phyloP scores from a whole-genome alignment of 1,140 invertebrate species.

The Drosophila carrolli region DNA sequence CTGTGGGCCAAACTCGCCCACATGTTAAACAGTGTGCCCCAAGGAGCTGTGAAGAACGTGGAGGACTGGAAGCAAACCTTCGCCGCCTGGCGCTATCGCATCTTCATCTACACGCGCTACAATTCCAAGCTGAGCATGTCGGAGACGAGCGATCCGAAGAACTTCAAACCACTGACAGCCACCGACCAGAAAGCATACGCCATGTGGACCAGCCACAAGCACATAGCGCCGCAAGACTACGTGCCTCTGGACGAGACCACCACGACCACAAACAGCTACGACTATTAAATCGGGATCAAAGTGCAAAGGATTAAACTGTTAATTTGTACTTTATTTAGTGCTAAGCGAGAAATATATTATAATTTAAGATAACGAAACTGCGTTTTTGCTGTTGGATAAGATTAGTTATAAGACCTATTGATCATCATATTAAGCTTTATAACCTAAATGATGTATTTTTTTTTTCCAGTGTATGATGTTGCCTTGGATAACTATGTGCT shows the following conservation, averaged over 20 bases:
- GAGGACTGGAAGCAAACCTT: too few relatives aligned
- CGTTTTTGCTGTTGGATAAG: slow-evolving; percentile 7
- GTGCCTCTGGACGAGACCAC: slow-evolving; percentile 69
- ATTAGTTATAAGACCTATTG: slow-evolving; percentile 14
- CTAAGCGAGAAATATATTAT: slow-evolving; percentile 73
- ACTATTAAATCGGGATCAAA: slow-evolving; percentile 57
- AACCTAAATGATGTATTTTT: too few relatives aligned
- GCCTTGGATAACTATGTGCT: too few relatives aligned
- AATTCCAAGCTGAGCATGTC: slow-evolving; percentile 78
- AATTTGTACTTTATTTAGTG: slow-evolving; percentile 76
- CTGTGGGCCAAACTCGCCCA: too few relatives aligned
- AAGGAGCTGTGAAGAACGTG: too few relatives aligned
- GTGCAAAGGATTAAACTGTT: slow-evolving; percentile 49
- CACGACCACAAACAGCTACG: slow-evolving; percentile 66
- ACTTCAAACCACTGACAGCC: slow-evolving; percentile 76
- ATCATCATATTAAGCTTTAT: background rate
- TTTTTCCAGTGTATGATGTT: too few relatives aligned
- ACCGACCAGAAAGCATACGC: slow-evolving; percentile 81
- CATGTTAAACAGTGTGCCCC: too few relatives aligned
- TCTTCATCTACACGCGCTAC: too few relatives aligned
- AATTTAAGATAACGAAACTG: slow-evolving; percentile 54
- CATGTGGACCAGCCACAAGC: slow-evolving; percentile 83
- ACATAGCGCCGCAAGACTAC: slow-evolving; percentile 69
- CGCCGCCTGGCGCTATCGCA: too few relatives aligned
- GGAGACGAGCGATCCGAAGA: slow-evolving; percentile 76